Evolutionary conservation across 2,113 vertebrate genomes (phyloP).

Genomic region (Catharus bicknelli): DNA sequence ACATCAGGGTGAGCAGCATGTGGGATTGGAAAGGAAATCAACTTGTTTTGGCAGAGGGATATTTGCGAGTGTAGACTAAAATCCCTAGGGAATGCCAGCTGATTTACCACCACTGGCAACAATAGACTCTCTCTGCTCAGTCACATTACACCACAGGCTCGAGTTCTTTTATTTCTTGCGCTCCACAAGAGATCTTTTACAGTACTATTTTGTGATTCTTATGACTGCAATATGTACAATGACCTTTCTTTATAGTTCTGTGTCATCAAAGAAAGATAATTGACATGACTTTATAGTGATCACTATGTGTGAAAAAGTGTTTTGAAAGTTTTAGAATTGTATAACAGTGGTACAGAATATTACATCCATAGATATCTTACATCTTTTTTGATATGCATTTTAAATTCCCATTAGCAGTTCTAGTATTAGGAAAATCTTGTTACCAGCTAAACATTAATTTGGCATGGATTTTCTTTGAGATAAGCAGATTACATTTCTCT

Average conservation of each 20-base stretch:
- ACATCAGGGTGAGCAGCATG: not conserved
- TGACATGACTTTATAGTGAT: not conserved
- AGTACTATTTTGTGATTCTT: not conserved
- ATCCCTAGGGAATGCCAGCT: not conserved
- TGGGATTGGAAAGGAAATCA: slow-evolving; percentile 30
- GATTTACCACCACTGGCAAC: slow-evolving; percentile 29
- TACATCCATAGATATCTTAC: not conserved
- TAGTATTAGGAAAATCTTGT: not conserved
- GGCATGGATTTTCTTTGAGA: not conserved
- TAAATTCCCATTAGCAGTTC: not conserved
- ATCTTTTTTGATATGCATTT: not conserved
- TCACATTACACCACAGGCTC: not conserved
- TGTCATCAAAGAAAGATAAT: not conserved
- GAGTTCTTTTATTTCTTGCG: not conserved
- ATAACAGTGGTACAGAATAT: not conserved
- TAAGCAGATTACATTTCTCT: not conserved
- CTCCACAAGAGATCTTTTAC: not conserved
- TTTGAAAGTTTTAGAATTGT: not conserved
- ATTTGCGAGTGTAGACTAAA: slow-evolving; percentile 1
- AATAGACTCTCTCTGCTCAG: slow-evolving; percentile 24
- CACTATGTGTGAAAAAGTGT: not conserved
- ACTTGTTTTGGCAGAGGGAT: slow-evolving; percentile 2
- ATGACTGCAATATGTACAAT: not conserved
- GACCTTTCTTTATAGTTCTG: not conserved
- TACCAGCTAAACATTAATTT: not conserved